Percentiles rank a stretch among this genome's conserved stretches.
Evolutionary conservation across 2,113 vertebrate species (phyloP).

Genomic region (Corythaeola cristata): DNA sequence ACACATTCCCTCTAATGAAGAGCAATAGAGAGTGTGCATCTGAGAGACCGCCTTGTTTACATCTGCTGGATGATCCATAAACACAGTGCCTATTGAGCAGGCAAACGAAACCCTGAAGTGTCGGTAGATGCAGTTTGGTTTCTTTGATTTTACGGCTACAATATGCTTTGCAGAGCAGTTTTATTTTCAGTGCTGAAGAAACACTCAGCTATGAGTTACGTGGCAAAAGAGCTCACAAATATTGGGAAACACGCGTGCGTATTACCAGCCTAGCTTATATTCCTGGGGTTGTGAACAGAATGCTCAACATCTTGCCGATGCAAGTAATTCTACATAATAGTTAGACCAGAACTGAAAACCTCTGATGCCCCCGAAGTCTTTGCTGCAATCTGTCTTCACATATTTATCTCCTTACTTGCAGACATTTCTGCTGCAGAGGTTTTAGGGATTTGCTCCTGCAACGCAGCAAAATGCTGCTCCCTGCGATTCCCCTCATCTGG

Average conservation of each 20-base stretch:
- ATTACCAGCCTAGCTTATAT: background rate
- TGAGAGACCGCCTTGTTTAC: background rate
- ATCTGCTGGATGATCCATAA: background rate
- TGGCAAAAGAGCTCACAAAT: background rate
- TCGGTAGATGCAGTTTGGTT: background rate
- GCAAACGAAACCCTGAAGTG: background rate
- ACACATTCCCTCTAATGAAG: background rate
- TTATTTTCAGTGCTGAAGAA: background rate
- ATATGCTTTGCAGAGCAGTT: background rate
- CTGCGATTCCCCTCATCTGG: slow-evolving; percentile 8
- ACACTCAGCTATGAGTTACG: background rate
- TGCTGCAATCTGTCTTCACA: slow-evolving; percentile 24
- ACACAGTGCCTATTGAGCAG: background rate
- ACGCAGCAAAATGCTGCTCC: slow-evolving; percentile 55
- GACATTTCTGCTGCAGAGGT: slow-evolving; percentile 41
- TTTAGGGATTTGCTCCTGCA: slow-evolving; percentile 62
- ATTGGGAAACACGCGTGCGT: background rate
- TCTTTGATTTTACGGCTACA: background rate
- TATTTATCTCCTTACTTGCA: slow-evolving; percentile 59
- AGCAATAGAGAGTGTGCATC: background rate
- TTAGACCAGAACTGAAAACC: background rate
- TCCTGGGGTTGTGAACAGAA: background rate
- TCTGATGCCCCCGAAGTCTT: slow-evolving; percentile 3
- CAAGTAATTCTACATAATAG: background rate
- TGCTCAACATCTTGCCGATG: background rate